These are phyloP conservation scores for Enteromius trimaculatus DNA, from an alignment of 2,797 vertebrate genomes.

Conservation along the genomic window DNA sequence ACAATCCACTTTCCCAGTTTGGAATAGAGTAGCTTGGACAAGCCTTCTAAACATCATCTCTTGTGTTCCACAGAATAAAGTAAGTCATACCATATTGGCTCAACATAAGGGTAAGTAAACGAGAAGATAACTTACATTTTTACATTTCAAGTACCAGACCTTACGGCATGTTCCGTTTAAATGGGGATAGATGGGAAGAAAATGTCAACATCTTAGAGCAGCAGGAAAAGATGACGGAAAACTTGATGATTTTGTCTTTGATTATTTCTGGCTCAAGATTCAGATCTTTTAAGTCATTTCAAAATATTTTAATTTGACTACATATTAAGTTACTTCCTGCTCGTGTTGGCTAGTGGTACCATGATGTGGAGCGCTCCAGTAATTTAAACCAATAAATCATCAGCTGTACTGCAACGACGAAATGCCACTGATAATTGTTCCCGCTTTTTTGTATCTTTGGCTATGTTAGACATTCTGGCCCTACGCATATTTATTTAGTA, in stretches of 20 bases:
- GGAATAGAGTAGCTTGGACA: background rate
- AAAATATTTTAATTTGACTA: conserved; percentile 1
- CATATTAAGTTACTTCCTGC: conserved; percentile 23
- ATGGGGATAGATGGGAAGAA: background rate
- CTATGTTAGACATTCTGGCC: conserved; percentile 22
- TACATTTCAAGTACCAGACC: background rate
- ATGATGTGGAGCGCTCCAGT: background rate
- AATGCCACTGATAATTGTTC: conserved; percentile 27
- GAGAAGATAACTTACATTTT: background rate
- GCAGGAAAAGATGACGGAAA: conserved; percentile 1
- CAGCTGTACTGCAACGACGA: background rate
- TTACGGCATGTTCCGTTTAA: background rate
- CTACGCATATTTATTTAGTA: conserved; percentile 13
- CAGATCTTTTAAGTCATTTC: conserved; percentile 3
- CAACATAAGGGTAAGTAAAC: background rate
- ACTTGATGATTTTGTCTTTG: background rate
- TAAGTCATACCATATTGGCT: background rate
- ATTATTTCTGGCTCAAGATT: conserved; percentile 15
- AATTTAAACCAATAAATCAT: conserved; percentile 29
- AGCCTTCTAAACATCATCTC: background rate
- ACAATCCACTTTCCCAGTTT: background rate
- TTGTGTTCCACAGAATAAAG: background rate
- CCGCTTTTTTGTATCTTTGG: conserved; percentile 15
- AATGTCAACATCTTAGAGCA: conserved; percentile 5
- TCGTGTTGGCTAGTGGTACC: background rate